Base-by-base conservation (phyloP, 2,113 vertebrate species). In the Ptilonorhynchus violaceus region DNA sequence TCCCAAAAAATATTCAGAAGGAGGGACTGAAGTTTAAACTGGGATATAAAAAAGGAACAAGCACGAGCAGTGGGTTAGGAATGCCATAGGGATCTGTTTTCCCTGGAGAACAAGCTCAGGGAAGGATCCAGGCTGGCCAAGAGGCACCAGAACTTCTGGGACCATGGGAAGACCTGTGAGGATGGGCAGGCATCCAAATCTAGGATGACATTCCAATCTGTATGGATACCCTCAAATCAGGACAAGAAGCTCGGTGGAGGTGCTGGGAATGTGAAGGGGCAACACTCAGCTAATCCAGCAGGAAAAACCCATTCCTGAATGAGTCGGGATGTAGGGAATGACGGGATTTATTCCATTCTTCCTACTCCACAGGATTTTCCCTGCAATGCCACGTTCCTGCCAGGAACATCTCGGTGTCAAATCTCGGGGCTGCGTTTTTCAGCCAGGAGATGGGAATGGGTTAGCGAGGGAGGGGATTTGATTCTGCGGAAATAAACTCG, bases 381-480 rank as follows among this genome's bases (percentile, higher is more conserved):
- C 17, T 0, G 0, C 3, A 2, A 33, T 55, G 17, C 31, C 42
- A 15, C 1, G 0, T 42, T 93, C 59, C 64, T 55, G 33, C 27
- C 64, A 63, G 84, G 63, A 92, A 33, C 31, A 75, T 28, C 73
- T 78, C 1, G 0, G 15, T 21, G 49, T 91, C 77, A 79, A 62
- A 81, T 69, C 31, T 75, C 2, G 12, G 41, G 75, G 91, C 67
- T 88, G 85, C 20, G 8, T 92, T 94, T 90, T 97, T 95, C 78
- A 97, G 56, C 52, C 55, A n/a, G 95, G 97, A 97, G 88, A 96
- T 88, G 88, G 39, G 95, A 97, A 95, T 87, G 94, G 97, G 97
- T 98, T 98, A 98, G 97, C 4, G 72, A 98, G 96, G 85, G 94
- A 97, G 96, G 94, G 98, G 98, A 98, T 98, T 98, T 98, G 97